Conservation (phyloP, 1,140 invertebrate species). For the Drosophila ficusphila region DNA sequence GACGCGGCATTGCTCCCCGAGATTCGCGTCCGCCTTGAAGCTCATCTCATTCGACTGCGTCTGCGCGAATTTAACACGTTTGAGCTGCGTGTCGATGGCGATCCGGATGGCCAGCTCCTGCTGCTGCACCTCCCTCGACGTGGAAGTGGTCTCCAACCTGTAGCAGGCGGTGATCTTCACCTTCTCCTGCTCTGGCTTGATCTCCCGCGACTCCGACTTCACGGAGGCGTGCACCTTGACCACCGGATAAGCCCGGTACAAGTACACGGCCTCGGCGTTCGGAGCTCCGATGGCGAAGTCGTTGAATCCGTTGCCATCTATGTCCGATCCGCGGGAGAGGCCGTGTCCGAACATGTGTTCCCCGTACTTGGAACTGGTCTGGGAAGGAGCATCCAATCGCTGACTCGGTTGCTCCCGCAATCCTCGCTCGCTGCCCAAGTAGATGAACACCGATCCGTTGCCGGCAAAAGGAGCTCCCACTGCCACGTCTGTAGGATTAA, state of each 20-base stretch:
- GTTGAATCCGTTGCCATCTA: constrained; percentile 88
- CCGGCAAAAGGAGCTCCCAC: constrained; percentile 89
- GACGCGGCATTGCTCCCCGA: constrained; percentile 58
- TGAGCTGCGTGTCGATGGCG: constrained; percentile 71
- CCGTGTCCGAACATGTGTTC: constrained; percentile 86
- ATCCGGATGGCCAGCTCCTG: constrained; percentile 68
- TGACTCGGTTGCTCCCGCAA: constrained; percentile 85
- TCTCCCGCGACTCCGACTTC: constrained; percentile 84
- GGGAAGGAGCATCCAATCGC: constrained; percentile 71
- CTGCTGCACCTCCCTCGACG: constrained; percentile 42
- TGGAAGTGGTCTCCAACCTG: constrained; percentile 67
- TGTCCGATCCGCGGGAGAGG: constrained; percentile 87
- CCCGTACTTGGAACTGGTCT: constrained; percentile 60
- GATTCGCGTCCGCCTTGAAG: constrained; percentile 58
- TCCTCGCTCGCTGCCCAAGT: constrained; percentile 86
- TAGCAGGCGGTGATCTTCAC: constrained; percentile 85
- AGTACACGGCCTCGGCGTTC: constrained; percentile 85
- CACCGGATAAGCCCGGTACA: constrained; percentile 86
- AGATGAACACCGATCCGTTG: constrained; percentile 88
- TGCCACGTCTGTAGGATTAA: constrained; percentile 86
- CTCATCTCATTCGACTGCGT: constrained; percentile 60
- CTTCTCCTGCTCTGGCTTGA: constrained; percentile 84
- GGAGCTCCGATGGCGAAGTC: constrained; percentile 88
- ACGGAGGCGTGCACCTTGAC: constrained; percentile 85
- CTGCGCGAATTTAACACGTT: constrained; percentile 66